Evolutionary conservation across 2,888 invertebrate genomes (phyloP), one percentile per base, ranked within the genome.

Genomic region (Apotomis betuletana): DNA sequence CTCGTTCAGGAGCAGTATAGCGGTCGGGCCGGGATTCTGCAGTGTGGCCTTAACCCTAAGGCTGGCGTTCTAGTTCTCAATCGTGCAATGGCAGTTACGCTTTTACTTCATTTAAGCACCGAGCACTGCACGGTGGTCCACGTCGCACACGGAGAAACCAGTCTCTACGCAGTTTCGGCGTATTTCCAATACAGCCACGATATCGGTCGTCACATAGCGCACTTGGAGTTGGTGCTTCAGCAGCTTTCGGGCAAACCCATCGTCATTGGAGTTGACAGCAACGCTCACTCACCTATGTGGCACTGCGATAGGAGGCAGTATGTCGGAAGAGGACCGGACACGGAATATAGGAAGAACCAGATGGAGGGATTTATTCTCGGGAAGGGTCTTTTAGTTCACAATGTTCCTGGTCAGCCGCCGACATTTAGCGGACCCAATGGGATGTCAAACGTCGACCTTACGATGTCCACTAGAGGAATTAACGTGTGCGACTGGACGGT

Each of bases 271-370:
- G 74, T 73, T 0, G 82, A 82, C 68, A 55, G 58, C 5, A 82
- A 82, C 41, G 76, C 81, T 0, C 80, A 81, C 67, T 83, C 80
- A 0, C 79, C 79, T 0, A 3, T 81, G 9, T 82, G 80, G 79
- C 65, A 73, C 55, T 76, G 76, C 0, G 5, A 12, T 0, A 44
- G 15, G 0, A 51, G 73, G 0, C 78, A 81, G 0, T 78, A 65
- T 1, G 9, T 2, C 0, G 78, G 80, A 0, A 27, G 77, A 0
- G 79, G 81, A 0, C 72, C 46, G 0, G 76, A 77, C 44, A 41
- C 60, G 3, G 63, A 63, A 1, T 51, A 73, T 46, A 46, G 75
- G n/a, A 41, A 72, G 0, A 36, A 15, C 5, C 27, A 54, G n/a
- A 68, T 79, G 68, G 76, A 77, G 52, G 75, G 36, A 0, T 76